phyloP scores from a whole-genome alignment of 2,797 vertebrate species.

The Rhincodon typus region DNA sequence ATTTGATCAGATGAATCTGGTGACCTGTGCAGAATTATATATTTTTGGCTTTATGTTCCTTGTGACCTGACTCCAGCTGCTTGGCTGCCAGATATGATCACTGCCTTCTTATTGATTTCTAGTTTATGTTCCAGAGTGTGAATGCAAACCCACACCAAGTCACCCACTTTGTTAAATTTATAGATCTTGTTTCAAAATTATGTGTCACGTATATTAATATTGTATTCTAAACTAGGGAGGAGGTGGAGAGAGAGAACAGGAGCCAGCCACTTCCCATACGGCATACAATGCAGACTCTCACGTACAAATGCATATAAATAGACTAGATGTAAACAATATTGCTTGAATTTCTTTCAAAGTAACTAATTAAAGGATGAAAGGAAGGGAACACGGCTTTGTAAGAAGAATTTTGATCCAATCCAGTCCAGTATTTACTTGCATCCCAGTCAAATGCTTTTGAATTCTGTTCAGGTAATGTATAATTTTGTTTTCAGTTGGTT shows the following conservation, averaged over 20 bases:
- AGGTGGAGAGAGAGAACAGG: not conserved
- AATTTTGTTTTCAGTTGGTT: not conserved
- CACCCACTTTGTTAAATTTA: not conserved
- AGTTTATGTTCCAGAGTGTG: not conserved
- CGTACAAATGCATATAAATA: not conserved
- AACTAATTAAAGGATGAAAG: not conserved
- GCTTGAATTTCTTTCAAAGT: not conserved
- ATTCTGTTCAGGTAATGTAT: slow-evolving; percentile 14
- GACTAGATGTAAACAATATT: not conserved
- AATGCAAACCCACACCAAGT: not conserved
- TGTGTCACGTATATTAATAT: not conserved
- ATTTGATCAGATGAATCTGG: not conserved
- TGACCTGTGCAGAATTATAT: not conserved
- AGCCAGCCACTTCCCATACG: not conserved
- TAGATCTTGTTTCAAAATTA: not conserved
- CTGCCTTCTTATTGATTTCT: not conserved
- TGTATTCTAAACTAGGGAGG: not conserved
- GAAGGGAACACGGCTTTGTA: not conserved
- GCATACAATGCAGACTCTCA: too few species aligned
- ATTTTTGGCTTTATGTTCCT: not conserved
- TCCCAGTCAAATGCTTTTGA: slow-evolving; percentile 2
- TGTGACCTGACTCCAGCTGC: not conserved
- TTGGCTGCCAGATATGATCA: not conserved
- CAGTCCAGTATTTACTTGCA: slow-evolving; percentile 22
- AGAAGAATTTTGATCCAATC: not conserved